Evolutionary conservation across 2,888 invertebrate genomes (phyloP), one percentile per base, ranked within the genome.

Genomic region (Lepidonotus clava): DNA sequence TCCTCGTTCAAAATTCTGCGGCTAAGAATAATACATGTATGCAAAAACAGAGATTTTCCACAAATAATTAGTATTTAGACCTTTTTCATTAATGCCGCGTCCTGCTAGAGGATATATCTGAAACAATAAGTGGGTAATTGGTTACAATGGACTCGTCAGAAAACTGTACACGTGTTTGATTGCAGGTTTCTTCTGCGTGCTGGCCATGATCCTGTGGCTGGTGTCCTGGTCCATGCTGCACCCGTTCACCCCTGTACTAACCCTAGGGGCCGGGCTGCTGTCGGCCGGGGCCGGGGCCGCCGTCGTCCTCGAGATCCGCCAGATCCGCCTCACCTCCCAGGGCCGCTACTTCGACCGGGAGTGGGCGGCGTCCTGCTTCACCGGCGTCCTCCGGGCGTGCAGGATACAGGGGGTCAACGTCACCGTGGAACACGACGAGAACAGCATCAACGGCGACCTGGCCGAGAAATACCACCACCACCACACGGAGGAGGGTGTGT

Each of bases 361-460:
- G 36, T 71, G 71, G 36, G 71, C 71, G 0, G 71, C 71, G 5
- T 71, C 71, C 71, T 71, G 71, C 38, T 38, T 71, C 4, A 71
- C 14, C 71, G 36, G 36, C 2, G 2, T 32, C 36, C 71, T 71
- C 34, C 1, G 18, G 38, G 38, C 38, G 21, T 2, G 34, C 8
- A 34, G 38, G 4, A 71, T 71, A 5, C 36, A 71, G 34, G 71
- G 71, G 36, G 71, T 71, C 38, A 71, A 34, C 38, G 71, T 71
- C 36, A 71, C 34, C 21, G 71, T 71, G 5, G 71, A 71, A 14
- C 28, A 32, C 66, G n/a, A n/a, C n/a, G n/a, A n/a, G n/a, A n/a
- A n/a, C n/a, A n/a, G n/a, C n/a, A n/a, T n/a, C n/a, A n/a, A n/a
- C n/a, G n/a, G n/a, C n/a, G n/a, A n/a, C n/a, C n/a, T n/a, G n/a